These are phyloP conservation scores for Alcedo quadribrachys DNA, from an alignment of 2,797 vertebrate genomes.

Conservation along the genomic window DNA sequence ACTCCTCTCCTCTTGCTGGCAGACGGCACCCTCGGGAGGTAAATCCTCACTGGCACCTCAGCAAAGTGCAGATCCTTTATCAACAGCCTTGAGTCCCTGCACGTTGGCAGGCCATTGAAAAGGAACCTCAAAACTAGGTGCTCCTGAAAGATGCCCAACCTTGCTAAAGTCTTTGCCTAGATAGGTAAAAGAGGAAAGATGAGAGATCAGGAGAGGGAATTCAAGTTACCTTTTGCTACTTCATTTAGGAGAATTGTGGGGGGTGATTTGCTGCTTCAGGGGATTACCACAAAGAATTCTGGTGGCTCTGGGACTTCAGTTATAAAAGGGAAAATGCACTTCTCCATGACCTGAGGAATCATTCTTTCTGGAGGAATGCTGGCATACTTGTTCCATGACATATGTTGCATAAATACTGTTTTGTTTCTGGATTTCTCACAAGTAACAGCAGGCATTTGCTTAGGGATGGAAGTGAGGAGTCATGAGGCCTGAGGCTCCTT, in stretches of 20 bases:
- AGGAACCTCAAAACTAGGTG: slow-evolving; percentile 69
- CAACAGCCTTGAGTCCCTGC: slow-evolving; percentile 58
- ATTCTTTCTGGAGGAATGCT: not conserved
- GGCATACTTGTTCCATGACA: not conserved
- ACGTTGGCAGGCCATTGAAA: not conserved
- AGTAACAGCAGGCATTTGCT: not conserved
- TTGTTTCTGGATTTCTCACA: not conserved
- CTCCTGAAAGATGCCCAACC: slow-evolving; percentile 74
- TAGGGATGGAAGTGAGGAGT: not conserved
- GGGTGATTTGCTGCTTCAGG: not conserved
- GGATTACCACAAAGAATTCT: not conserved
- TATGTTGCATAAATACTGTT: not conserved
- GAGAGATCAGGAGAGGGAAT: not conserved
- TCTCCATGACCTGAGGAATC: not conserved
- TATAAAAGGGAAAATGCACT: not conserved
- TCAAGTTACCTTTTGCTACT: not conserved
- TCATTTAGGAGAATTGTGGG: not conserved
- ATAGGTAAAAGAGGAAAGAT: slow-evolving; percentile 4
- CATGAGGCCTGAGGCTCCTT: not conserved
- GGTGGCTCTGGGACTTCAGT: not conserved
- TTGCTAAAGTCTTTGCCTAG: slow-evolving; percentile 77
- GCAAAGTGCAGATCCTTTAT: slow-evolving; percentile 79
- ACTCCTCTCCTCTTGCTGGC: slow-evolving; percentile 73
- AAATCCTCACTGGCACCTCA: slow-evolving; percentile 81
- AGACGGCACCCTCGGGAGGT: slow-evolving; percentile 73